These are phyloP conservation scores for Batillaria attramentaria DNA, from an alignment of 1,140 invertebrate genomes.

Conservation along the genomic window DNA sequence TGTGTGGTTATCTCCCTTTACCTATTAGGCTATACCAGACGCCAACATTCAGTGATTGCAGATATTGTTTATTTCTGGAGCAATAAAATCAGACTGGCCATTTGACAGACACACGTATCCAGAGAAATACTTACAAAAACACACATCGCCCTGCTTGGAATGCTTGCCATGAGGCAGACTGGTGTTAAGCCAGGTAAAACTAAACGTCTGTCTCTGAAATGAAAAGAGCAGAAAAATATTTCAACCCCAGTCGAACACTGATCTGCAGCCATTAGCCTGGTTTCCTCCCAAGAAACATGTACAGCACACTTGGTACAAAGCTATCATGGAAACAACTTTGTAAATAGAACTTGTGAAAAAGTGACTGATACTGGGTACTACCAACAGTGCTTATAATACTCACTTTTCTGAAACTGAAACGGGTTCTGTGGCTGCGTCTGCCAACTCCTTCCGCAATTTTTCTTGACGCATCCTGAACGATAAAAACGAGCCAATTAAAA, in stretches of 20 bases:
- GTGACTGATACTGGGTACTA: too few species aligned
- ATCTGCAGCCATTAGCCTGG: background rate
- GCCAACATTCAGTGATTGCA: too few species aligned
- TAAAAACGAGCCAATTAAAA: too few species aligned
- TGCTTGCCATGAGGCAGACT: constrained; percentile 56
- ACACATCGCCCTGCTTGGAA: constrained; percentile 59
- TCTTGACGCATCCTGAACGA: constrained; percentile 77
- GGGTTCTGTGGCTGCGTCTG: constrained; percentile 88
- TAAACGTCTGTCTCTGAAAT: constrained; percentile 36
- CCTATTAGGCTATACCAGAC: too few species aligned
- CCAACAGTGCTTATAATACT: too few species aligned
- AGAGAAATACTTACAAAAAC: constrained; percentile 59
- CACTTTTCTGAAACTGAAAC: constrained; percentile 12
- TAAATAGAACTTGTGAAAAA: too few species aligned
- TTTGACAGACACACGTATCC: background rate
- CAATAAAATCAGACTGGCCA: too few species aligned
- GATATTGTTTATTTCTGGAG: too few species aligned
- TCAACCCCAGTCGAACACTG: background rate
- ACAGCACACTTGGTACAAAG: too few species aligned
- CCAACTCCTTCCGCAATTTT: constrained; percentile 90
- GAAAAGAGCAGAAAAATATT: constrained; percentile 17
- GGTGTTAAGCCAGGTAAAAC: constrained; percentile 40
- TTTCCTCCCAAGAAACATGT: background rate
- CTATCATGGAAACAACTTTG: too few species aligned
- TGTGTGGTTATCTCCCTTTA: too few species aligned